Conservation (phyloP, 2,888 invertebrate species). For the Apamea epomidion region DNA sequence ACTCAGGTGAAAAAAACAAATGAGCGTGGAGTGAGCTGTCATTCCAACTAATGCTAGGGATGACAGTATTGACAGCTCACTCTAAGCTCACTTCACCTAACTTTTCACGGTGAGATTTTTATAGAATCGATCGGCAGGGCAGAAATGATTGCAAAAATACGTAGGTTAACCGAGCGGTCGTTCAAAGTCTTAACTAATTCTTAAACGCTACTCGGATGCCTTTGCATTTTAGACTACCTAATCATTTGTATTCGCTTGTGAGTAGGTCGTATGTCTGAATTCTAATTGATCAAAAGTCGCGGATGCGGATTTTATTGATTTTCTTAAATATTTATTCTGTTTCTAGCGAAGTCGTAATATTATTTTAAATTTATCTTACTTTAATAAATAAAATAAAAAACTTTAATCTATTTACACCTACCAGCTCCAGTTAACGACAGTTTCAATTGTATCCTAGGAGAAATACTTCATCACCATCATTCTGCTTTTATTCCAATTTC, state of each 20-base stretch:
- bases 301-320: neutral
- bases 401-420: no score
- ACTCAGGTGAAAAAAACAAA: no score
- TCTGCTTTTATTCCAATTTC: neutral
- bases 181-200: neutral
- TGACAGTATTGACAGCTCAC: no score
- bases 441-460: neutral
- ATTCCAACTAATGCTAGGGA: no score
- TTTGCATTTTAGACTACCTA: slow-evolving; percentile 3
- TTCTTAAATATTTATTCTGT: neutral
- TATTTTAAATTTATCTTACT: neutral
- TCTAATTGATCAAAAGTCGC: neutral
- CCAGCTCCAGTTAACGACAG: neutral
- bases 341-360: neutral
- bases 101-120: no score
- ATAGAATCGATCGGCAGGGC: no score
- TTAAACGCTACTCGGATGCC: no score
- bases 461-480: neutral
- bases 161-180: neutral
- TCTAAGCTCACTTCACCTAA: no score
- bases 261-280: slow-evolving; percentile 4
- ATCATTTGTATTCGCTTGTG: neutral
- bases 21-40: no score
- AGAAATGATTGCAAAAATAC: neutral
- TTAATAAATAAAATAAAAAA: neutral